Conservation (phyloP, 2,888 invertebrate genomes). For the Phengaris arion region DNA sequence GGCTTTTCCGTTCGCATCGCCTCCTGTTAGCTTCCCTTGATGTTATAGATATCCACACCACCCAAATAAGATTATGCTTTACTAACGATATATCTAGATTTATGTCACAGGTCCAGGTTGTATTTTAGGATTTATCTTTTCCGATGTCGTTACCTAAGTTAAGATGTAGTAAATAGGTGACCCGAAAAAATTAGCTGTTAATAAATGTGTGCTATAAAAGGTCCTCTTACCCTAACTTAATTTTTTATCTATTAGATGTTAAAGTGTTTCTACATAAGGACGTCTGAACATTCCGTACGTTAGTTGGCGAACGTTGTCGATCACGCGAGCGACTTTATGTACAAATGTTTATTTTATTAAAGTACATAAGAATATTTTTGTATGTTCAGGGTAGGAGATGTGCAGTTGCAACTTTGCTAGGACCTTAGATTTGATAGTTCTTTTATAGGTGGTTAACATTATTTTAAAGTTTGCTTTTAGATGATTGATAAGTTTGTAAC, state of each 20-base stretch:
- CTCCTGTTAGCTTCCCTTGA: conserved; percentile 66
- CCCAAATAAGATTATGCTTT: conserved; percentile 56
- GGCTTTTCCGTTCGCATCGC: conserved; percentile 61
- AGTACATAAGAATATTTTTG: conserved; percentile 78
- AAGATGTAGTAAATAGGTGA: conserved; percentile 64
- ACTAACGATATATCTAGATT: conserved; percentile 56
- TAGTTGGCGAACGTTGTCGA: conserved; percentile 8
- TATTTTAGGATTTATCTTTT: conserved; percentile 69
- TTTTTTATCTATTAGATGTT: conserved; percentile 55
- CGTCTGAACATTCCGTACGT: conserved; percentile 42
- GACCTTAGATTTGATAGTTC: conserved; percentile 74
- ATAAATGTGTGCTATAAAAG: conserved; percentile 70
- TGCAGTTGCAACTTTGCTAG: conserved; percentile 70
- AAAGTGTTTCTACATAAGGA: conserved; percentile 54
- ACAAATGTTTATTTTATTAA: conserved; percentile 59
- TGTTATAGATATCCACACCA: conserved; percentile 58
- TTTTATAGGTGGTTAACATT: conserved; percentile 75
- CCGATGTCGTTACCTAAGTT: conserved; percentile 70
- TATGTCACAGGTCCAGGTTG: conserved; percentile 76
- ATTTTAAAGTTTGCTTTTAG: conserved; percentile 77
- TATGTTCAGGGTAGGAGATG: conserved; percentile 71
- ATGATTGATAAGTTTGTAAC: conserved; percentile 73
- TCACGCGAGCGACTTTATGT: conserved; percentile 48
- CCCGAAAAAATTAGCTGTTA: conserved; percentile 65
- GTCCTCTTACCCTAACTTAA: conserved; percentile 54